Conservation (phyloP, 2,113 vertebrate genomes). For the Cygnus atratus region DNA sequence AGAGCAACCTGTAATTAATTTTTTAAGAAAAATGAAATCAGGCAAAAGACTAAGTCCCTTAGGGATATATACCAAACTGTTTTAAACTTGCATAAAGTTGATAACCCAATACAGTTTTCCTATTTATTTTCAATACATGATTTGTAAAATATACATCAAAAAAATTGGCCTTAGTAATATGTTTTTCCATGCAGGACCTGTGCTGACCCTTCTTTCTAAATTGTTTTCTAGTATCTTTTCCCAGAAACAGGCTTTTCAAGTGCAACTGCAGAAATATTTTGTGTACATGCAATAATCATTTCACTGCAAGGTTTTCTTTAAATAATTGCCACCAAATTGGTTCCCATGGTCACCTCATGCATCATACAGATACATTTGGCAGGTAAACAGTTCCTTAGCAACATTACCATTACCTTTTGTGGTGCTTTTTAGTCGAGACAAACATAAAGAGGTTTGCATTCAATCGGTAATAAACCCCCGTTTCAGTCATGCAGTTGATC, state of each 20-base stretch:
- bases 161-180: background rate
- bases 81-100: background rate
- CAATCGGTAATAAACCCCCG: background rate
- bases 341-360: constrained; percentile 67
- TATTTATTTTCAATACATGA: background rate
- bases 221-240: background rate
- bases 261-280: constrained; percentile 2
- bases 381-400: constrained; percentile 60
- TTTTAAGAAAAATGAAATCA: constrained; percentile 47
- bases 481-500: background rate
- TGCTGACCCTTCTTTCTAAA: constrained; percentile 8
- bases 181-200: constrained; percentile 8
- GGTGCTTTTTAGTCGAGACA: background rate
- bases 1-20: constrained; percentile 52
- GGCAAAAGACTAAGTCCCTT: background rate
- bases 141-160: constrained; percentile 45
- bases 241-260: constrained; percentile 18
- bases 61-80: background rate
- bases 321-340: constrained; percentile 44
- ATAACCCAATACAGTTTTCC: background rate
- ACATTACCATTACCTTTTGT: constrained; percentile 8
- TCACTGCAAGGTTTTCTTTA: constrained; percentile 26
- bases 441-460: constrained; percentile 12
- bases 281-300: background rate
- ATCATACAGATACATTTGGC: constrained; percentile 21